These are phyloP conservation scores for Catharus bicknelli DNA, from an alignment of 2,113 vertebrate genomes.

Conservation along the genomic window DNA sequence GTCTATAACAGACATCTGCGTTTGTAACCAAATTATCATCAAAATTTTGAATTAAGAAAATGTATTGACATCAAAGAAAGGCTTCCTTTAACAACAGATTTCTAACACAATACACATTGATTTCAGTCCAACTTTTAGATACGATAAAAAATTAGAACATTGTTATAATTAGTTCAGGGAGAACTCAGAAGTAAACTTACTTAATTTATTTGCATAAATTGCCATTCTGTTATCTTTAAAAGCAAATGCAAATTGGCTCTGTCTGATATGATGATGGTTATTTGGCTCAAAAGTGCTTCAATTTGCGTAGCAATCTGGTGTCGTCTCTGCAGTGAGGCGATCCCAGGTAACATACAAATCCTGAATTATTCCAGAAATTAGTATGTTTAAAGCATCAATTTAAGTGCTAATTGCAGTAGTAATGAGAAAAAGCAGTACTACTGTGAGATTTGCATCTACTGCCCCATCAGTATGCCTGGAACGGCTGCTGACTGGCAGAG, in stretches of 20 bases:
- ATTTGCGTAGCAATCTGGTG: conserved; percentile 86
- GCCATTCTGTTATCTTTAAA: conserved; percentile 87
- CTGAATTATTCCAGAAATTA: conserved; percentile 93
- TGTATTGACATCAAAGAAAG: conserved; percentile 74
- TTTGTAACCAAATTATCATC: conserved; percentile 76
- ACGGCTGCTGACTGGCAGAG: conserved; percentile 85
- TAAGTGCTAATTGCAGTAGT: conserved; percentile 98
- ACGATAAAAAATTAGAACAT: conserved; percentile 81
- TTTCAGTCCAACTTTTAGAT: conserved; percentile 78
- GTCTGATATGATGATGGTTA: conserved; percentile 88
- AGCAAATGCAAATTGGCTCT: conserved; percentile 85
- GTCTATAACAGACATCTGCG: conserved; percentile 63
- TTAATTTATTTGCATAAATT: conserved; percentile 90
- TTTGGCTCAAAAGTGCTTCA: conserved; percentile 89
- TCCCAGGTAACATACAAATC: conserved; percentile 90
- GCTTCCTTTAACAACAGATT: conserved; percentile 70
- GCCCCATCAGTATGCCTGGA: conserved; percentile 89
- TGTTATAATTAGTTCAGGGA: conserved; percentile 87
- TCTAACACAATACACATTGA: conserved; percentile 70
- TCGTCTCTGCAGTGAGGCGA: conserved; percentile 83
- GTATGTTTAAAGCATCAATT: conserved; percentile 95
- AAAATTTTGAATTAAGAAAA: conserved; percentile 76
- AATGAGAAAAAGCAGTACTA: conserved; percentile 93
- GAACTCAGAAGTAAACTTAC: conserved; percentile 87
- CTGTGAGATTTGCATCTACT: conserved; percentile 87